Conservation (phyloP, 2,797 vertebrate species). For the Catostomus latipinnis region DNA sequence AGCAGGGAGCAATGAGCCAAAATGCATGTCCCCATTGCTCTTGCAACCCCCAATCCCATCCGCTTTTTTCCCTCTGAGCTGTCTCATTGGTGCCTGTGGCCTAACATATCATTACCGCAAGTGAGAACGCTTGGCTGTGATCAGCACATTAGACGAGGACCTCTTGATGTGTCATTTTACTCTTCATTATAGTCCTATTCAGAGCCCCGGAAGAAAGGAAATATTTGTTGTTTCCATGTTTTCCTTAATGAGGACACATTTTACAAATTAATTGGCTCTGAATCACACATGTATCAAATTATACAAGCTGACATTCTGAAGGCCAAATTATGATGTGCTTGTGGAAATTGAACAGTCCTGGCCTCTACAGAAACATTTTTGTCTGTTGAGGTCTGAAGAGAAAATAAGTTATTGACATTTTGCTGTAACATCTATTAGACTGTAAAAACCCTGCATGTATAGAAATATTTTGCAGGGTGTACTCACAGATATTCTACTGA, state of each 20-base stretch:
- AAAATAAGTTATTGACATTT: not conserved
- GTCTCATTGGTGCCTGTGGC: conserved; percentile 61
- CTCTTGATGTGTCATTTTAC: conserved; percentile 64
- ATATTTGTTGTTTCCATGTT: conserved; percentile 40
- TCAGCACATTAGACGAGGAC: not conserved
- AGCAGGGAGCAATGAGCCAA: conserved; percentile 60
- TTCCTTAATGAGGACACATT: conserved; percentile 11
- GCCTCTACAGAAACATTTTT: conserved; percentile 1
- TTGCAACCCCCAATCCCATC: conserved; percentile 52
- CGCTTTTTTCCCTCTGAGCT: conserved; percentile 23
- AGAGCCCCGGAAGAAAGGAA: conserved; percentile 44
- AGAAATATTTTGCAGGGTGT: too few relatives aligned
- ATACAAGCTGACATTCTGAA: conserved; percentile 4
- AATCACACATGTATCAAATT: conserved; percentile 23
- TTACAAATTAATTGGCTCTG: conserved; percentile 12
- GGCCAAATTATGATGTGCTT: not conserved
- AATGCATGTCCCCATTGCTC: conserved; percentile 24
- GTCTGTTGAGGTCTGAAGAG: conserved; percentile 14
- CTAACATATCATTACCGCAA: conserved; percentile 56
- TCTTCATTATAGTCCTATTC: conserved; percentile 54
- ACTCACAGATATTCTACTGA: too few relatives aligned
- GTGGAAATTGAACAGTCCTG: not conserved
- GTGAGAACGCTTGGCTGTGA: conserved; percentile 56
- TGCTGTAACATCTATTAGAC: not conserved
- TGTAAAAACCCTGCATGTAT: too few relatives aligned